Conservation (phyloP, 2,797 vertebrate species). For the Rhadinocentrus ornatus region DNA sequence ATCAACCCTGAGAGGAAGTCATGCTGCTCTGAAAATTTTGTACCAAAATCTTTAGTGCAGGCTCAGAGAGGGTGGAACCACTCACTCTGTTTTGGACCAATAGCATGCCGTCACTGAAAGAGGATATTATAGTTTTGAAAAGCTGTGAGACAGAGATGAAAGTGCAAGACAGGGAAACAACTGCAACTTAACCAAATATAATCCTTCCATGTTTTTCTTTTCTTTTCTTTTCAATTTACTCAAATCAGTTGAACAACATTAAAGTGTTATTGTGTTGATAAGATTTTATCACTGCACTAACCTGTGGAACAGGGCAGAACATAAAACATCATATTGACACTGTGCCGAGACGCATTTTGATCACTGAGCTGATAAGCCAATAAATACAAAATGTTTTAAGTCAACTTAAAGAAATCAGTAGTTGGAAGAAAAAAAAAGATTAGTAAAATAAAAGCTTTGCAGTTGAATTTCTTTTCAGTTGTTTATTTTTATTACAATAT, state of each 20-base stretch:
- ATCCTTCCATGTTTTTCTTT: background rate
- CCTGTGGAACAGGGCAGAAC: background rate
- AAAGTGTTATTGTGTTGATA: background rate
- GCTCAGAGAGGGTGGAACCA: constrained; percentile 30
- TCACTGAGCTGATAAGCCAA: background rate
- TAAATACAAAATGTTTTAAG: background rate
- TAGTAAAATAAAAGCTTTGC: background rate
- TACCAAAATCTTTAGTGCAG: background rate
- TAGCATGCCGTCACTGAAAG: constrained; percentile 11
- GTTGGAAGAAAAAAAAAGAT: background rate
- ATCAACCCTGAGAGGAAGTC: background rate
- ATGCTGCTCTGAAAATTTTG: background rate
- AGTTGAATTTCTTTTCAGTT: background rate
- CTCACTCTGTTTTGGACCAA: constrained; percentile 17
- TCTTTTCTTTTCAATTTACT: background rate
- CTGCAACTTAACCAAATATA: constrained; percentile 1
- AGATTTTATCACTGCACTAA: background rate
- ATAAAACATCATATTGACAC: background rate
- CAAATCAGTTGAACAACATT: background rate
- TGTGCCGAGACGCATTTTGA: background rate
- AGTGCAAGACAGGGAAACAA: background rate
- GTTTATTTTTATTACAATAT: background rate
- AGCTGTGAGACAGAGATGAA: constrained; percentile 9
- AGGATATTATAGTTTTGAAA: constrained; percentile 41
- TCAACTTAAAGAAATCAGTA: background rate